phyloP scores from a whole-genome alignment of 2,113 vertebrate genomes.

The Romanogobio albipinnatus region DNA sequence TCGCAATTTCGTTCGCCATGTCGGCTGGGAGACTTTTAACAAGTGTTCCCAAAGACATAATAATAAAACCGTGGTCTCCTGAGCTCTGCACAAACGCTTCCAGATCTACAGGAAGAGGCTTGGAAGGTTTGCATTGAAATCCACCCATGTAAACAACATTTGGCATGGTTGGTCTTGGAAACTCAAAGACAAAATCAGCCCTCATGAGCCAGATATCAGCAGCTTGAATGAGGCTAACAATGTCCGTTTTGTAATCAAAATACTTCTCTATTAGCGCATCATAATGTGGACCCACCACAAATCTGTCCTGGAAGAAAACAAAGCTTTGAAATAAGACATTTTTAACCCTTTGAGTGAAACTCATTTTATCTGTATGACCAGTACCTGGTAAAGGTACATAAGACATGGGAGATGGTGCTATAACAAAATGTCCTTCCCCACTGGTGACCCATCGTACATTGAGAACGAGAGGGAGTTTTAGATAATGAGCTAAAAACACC shows the following conservation, averaged over 20 bases:
- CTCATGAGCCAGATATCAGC: constrained; percentile 78
- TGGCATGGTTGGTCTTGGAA: constrained; percentile 75
- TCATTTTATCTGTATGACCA: constrained; percentile 72
- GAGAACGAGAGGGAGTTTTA: constrained; percentile 73
- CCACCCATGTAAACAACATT: constrained; percentile 72
- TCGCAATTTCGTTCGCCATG: constrained; percentile 63
- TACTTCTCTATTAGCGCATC: constrained; percentile 67
- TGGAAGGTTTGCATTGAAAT: constrained; percentile 70
- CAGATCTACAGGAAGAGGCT: constrained; percentile 67
- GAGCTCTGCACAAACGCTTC: constrained; percentile 72
- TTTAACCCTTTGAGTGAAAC: constrained; percentile 70
- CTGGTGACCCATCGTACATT: constrained; percentile 75
- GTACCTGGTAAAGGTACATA: constrained; percentile 74
- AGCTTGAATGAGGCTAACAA: constrained; percentile 66
- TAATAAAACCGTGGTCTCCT: constrained; percentile 69
- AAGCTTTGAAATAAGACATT: constrained; percentile 65
- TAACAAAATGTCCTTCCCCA: constrained; percentile 70
- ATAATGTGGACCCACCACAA: constrained; percentile 66
- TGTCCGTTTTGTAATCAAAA: constrained; percentile 64
- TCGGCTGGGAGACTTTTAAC: constrained; percentile 64
- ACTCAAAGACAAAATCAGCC: constrained; percentile 74
- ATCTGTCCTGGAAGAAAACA: constrained; percentile 56
- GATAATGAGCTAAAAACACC: constrained; percentile 69
- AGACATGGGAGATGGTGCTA: constrained; percentile 75
- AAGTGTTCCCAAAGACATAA: constrained; percentile 70